Evolutionary conservation across 1,140 invertebrate species (phyloP), one percentile per base, ranked within the genome.

Genomic region (Rhopalosiphum maidis): DNA sequence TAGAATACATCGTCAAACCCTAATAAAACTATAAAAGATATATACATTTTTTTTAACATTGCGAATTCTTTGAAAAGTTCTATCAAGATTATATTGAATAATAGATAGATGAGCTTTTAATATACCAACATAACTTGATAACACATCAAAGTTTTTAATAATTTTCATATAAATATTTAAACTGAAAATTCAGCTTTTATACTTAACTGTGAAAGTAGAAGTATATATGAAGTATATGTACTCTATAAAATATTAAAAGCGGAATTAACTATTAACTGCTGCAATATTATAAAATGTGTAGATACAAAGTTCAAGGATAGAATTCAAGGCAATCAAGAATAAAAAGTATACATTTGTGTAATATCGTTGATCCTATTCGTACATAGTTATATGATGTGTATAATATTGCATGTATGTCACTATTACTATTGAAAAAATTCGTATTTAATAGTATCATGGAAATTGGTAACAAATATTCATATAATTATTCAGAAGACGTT

Each of bases 231-330:
- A 18, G n/a, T 77, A n/a, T 77, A n/a, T 30, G 15, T n/a, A 68
- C 25, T 68, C 25, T n/a, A n/a, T 77, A 77, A 77, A n/a, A 77
- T 77, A n/a, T 77, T 77, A 18, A 77, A n/a, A 77, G 60, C 60
- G 60, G 60, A 77, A 77, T 77, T n/a, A 77, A 68, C 30, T 68
- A 68, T 68, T 68, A 30, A n/a, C 30, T 48, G 11, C 30, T 25
- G 83, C 9, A 85, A 30, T n/a, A 25, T 87, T 87, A 48, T 87
- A 87, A 46, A 87, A 87, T 87, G 15, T 87, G 1, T 48, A 87
- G 6, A 87, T 48, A 48, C 86, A 88, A 88, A 88, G 86, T 88
- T 88, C 86, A 48, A 88, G 86, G 86, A 88, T 88, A 88, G 15
- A 46, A 35, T 51, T 88, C 86, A 88, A 88, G 86, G 86, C 46